These are phyloP conservation scores for Recurvirostra avosetta DNA, from an alignment of 2,113 vertebrate genomes.

Conservation along the genomic window DNA sequence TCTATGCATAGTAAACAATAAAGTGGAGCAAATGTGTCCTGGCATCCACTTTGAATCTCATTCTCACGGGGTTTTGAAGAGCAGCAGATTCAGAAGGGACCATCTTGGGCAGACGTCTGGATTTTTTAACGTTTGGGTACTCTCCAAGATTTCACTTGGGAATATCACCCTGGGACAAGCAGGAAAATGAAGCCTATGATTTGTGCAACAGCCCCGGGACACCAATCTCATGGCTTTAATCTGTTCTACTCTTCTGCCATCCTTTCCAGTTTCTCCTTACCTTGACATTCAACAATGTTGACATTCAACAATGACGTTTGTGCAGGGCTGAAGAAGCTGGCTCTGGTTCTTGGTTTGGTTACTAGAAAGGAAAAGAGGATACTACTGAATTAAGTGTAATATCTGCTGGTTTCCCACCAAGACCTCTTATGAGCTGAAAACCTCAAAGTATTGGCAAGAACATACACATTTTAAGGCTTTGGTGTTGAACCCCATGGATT, in stretches of 20 bases:
- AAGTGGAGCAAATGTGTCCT: not conserved
- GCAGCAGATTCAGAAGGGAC: not conserved
- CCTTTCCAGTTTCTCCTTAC: not conserved
- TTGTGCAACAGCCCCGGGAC: not conserved
- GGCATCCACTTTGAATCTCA: not conserved
- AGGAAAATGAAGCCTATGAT: not conserved
- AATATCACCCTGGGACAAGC: not conserved
- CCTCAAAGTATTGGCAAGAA: not conserved
- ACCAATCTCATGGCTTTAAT: not conserved
- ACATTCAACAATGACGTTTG: too few species aligned
- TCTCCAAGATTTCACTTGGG: not conserved
- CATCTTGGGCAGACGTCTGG: too few species aligned
- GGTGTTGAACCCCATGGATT: not conserved
- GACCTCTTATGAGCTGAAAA: not conserved
- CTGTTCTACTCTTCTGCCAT: not conserved
- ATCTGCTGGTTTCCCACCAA: not conserved
- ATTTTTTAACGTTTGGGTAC: not conserved
- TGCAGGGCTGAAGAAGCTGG: not conserved
- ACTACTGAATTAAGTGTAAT: not conserved
- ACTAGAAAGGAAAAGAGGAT: not conserved
- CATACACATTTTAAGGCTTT: not conserved
- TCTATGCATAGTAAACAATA: not conserved
- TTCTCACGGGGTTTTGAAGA: not conserved
- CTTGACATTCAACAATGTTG: not conserved
- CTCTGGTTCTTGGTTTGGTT: not conserved